A percentile compares a stretch with the other conserved stretches of the same genome.
phyloP scores from a whole-genome alignment of 2,797 vertebrate species.

The Micropoecilia bifurca region DNA sequence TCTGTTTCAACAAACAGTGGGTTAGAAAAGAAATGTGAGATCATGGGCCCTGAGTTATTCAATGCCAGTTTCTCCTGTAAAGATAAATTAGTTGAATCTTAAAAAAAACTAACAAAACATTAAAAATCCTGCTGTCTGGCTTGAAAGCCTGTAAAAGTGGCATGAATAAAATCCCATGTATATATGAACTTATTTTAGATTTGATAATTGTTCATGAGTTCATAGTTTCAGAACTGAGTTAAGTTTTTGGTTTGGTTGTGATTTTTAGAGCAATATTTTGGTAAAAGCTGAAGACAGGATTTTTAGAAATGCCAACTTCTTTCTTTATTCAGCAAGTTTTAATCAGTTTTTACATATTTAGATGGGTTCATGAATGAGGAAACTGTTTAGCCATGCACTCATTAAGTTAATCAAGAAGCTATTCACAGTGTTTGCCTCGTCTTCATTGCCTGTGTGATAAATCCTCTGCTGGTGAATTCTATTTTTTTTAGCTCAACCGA shows the following conservation, averaged over 20 bases:
- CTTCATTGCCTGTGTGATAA: background rate
- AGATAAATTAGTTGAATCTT: background rate
- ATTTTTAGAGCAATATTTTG: background rate
- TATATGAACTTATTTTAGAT: too few relatives aligned
- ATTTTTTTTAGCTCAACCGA: background rate
- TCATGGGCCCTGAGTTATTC: background rate
- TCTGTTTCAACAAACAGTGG: background rate
- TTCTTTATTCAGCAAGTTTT: background rate
- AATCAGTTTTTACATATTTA: background rate
- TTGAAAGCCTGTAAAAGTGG: too few relatives aligned
- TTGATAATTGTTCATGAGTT: too few relatives aligned
- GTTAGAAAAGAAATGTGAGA: background rate
- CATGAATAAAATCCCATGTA: too few relatives aligned
- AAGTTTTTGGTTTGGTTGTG: background rate
- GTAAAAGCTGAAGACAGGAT: background rate
- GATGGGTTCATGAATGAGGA: background rate
- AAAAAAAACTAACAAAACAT: background rate
- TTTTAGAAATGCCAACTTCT: background rate
- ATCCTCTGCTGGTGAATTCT: background rate
- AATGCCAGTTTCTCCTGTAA: background rate
- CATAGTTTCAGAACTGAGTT: too few relatives aligned
- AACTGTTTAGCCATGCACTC: background rate
- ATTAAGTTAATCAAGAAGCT: too few relatives aligned
- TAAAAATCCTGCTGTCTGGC: too few relatives aligned
- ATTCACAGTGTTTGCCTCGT: background rate